These are phyloP conservation scores for Telmatochromis bifrenatus DNA, from an alignment of 2,113 vertebrate species.

Conservation along the genomic window DNA sequence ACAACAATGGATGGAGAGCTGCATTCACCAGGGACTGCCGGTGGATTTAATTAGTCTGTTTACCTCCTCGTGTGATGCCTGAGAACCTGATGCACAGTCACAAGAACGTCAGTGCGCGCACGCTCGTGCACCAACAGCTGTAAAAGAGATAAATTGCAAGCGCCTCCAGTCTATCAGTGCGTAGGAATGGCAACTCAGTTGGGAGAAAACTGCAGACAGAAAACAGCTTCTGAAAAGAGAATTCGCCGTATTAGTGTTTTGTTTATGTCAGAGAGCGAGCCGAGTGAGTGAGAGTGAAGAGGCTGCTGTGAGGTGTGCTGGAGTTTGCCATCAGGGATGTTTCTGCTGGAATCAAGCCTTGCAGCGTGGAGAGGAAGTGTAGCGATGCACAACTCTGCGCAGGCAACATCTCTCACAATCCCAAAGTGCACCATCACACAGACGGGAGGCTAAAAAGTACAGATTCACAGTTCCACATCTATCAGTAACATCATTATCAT, in stretches of 20 bases:
- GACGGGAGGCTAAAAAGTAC: background rate
- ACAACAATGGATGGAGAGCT: slow-evolving; percentile 26
- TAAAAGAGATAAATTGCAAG: slow-evolving; percentile 13
- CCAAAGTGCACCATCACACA: background rate
- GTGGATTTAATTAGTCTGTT: slow-evolving; percentile 65
- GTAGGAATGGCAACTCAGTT: slow-evolving; percentile 8
- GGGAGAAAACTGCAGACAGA: slow-evolving; percentile 24
- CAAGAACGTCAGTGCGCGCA: background rate
- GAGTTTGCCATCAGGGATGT: slow-evolving; percentile 19
- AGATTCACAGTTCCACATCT: background rate
- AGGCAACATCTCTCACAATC: slow-evolving; percentile 2
- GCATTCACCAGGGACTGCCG: slow-evolving; percentile 29
- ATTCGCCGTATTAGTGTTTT: slow-evolving; percentile 8
- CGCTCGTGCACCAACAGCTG: background rate
- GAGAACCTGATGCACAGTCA: slow-evolving; percentile 12
- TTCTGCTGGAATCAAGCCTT: slow-evolving; percentile 22
- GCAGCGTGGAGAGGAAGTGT: background rate
- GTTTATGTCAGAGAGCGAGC: slow-evolving; percentile 8
- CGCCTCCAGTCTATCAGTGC: slow-evolving; percentile 14
- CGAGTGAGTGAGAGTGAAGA: slow-evolving; percentile 1
- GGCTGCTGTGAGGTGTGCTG: slow-evolving; percentile 4
- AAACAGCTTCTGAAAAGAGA: slow-evolving; percentile 8
- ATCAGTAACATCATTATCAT: background rate
- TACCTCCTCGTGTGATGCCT: slow-evolving; percentile 32
- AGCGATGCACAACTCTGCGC: slow-evolving; percentile 16